These are phyloP conservation scores for Lophotis ruficrista DNA, from an alignment of 2,113 vertebrate genomes.

Conservation along the genomic window DNA sequence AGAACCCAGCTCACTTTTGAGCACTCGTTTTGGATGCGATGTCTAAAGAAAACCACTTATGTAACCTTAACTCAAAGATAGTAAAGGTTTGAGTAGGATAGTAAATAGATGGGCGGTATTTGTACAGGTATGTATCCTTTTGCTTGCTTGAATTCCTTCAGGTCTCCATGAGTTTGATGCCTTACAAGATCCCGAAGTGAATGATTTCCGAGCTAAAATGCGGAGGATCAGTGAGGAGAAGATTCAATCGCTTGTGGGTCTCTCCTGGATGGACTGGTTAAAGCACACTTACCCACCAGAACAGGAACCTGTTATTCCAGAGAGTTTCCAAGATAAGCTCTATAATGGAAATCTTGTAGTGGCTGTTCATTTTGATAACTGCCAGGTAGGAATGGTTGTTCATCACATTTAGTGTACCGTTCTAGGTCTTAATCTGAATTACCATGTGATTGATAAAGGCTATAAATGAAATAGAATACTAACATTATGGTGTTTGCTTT, in stretches of 20 bases:
- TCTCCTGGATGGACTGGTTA: slow-evolving; percentile 91
- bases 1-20: background rate
- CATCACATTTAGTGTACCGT: background rate
- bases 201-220: slow-evolving; percentile 95
- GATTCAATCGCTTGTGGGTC: slow-evolving; percentile 85
- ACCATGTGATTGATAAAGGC: background rate
- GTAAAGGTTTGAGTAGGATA: background rate
- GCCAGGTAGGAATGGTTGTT: slow-evolving; percentile 80
- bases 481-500: background rate
- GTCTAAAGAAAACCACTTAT: background rate
- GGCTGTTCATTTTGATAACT: slow-evolving; percentile 92
- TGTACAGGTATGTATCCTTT: background rate
- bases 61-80: background rate
- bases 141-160: slow-evolving; percentile 61
- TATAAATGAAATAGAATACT: background rate
- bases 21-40: background rate
- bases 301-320: slow-evolving; percentile 79
- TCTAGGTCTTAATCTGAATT: background rate
- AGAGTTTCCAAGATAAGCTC: slow-evolving; percentile 83
- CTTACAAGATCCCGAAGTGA: slow-evolving; percentile 93
- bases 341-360: slow-evolving; percentile 87
- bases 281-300: slow-evolving; percentile 89
- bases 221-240: slow-evolving; percentile 89
- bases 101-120: background rate
- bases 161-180: slow-evolving; percentile 95